These are phyloP conservation scores for Lordiphosa stackelbergi DNA, from an alignment of 1,140 invertebrate genomes.

Conservation along the genomic window DNA sequence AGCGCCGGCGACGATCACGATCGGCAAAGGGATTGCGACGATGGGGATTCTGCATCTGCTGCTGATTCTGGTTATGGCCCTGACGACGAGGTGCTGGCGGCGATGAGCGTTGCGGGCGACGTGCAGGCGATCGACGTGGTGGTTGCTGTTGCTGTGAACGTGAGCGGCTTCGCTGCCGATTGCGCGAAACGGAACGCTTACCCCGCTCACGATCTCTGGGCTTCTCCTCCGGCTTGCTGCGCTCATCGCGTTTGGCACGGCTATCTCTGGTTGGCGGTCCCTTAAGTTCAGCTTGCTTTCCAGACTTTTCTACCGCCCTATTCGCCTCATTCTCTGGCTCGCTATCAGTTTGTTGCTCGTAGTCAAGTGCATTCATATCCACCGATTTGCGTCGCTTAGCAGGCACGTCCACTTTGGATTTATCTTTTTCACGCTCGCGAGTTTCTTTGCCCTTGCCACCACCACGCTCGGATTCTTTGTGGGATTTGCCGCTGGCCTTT, in stretches of 20 bases:
- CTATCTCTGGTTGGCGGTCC: slow-evolving; percentile 1
- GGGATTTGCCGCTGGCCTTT: slow-evolving; percentile 21
- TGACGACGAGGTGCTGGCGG: slow-evolving; percentile 25
- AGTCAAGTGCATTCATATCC: slow-evolving; percentile 74
- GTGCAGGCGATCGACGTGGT: slow-evolving; percentile 41
- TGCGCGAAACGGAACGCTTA: slow-evolving; percentile 32
- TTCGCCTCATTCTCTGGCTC: slow-evolving; percentile 47
- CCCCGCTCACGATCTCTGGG: slow-evolving; percentile 20
- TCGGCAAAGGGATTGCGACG: slow-evolving; percentile 66
- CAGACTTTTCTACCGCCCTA: slow-evolving; percentile 23
- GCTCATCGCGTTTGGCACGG: slow-evolving; percentile 23
- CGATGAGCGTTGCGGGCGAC: slow-evolving; percentile 46
- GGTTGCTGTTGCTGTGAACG: slow-evolving; percentile 29
- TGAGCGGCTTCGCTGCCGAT: slow-evolving; percentile 41
- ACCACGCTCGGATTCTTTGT: slow-evolving; percentile 31
- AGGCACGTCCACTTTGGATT: slow-evolving; percentile 29
- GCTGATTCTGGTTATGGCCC: slow-evolving; percentile 20
- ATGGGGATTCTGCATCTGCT: slow-evolving; percentile 35
- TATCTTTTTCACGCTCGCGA: slow-evolving; percentile 49
- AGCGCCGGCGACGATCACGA: slow-evolving; percentile 57
- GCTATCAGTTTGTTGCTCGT: slow-evolving; percentile 69
- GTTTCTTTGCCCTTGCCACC: slow-evolving; percentile 27
- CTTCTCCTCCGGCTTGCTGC: slow-evolving; percentile 31
- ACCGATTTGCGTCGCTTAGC: slow-evolving; percentile 58
- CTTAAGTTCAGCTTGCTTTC: slow-evolving; percentile 27